Evolutionary conservation across 2,113 vertebrate genomes (phyloP), one percentile per base, ranked within the genome.

Genomic region (Prochilodus magdalenae): DNA sequence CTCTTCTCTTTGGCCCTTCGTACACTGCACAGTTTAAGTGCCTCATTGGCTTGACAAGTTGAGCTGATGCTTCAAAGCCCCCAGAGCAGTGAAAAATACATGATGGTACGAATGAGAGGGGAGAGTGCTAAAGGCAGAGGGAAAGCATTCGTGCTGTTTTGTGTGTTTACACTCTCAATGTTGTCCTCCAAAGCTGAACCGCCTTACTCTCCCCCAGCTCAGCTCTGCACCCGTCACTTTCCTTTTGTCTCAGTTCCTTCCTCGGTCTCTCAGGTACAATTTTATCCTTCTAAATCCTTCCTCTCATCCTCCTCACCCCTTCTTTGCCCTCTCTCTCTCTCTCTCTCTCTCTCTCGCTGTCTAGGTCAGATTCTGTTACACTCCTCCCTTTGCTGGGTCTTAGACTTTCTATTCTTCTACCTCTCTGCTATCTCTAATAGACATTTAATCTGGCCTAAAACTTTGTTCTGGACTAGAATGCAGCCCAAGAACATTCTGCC

Each of bases 41-140:
- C 84, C 87, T 87, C 77, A 85, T 86, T 86, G 82, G 86, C 80
- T 87, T 87, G 88, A 84, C 77, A 82, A 87, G 83, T 80, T 77
- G 81, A 89, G 87, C 88, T 66, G 76, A 75, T 67, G 79, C 67
- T 84, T 69, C 80, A 77, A 72, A 82, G 85, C 85, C 88, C 87
- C 88, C 78, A 59, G 86, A 86, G 88, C 84, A 81, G 85, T 83
- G 82, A 88, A 87, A 88, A 87, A 90, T 86, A 87, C 80, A 90
- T 87, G 88, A 89, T 77, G 87, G 84, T 53, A 75, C 67, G 85
- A 85, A 78, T 63, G 57, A 83, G 60, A 74, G 81, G 82, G 82
- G 60, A 44, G 70, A 72, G 72, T 30, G 40, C 62, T 66, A 20
- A 77, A 69, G 81, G 44, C 72, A 79, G 62, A 36, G 49, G 30